Base-by-base conservation (phyloP, 2,888 invertebrate genomes). In the Cantharis nigra region DNA sequence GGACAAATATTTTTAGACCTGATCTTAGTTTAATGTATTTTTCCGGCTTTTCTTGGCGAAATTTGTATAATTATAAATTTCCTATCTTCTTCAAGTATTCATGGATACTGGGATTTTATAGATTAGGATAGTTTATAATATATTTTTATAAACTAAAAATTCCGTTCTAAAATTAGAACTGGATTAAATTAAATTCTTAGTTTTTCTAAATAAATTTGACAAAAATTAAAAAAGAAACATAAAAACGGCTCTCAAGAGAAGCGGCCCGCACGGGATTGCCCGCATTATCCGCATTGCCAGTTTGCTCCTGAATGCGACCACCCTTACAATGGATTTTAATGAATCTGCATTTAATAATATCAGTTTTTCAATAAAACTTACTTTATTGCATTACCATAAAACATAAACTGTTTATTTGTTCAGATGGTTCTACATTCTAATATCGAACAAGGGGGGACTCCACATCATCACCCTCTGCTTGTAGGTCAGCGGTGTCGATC, bases 311-410 rank as follows among this genome's bases (percentile, higher is more conserved):
- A 49, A n/a, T 49, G n/a, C n/a, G 49, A 69, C 23, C 18, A 63
- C 9, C 20, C 20, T 14, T 63, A 74, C 71, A 77, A 77, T 71
- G 23, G 77, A 26, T 28, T 69, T n/a, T 71, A 77, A 77, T 69
- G 74, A 74, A 77, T 30, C 63, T 70, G 63, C 14, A 69, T 69
- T 62, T 63, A 72, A 76, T 72, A 76, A 18, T 14, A 63, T 23
- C 70, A 18, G 69, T 69, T 71, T 76, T 76, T 71, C 73, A 67
- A 63, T 65, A 71, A 62, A 77, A 77, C 30, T 28, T 70, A 49
- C 77, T 70, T 73, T 73, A 77, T 77, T 73, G 77, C 77, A 77
- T 77, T 77, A 77, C 67, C 73, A 77, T 77, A 77, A 77, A 77
- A 77, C 74, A 77, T 77, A 71, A 70, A 64, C 30, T 64, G 69